Base-by-base conservation (phyloP, 2,797 vertebrate genomes). In the Premnoplex brunnescens region DNA sequence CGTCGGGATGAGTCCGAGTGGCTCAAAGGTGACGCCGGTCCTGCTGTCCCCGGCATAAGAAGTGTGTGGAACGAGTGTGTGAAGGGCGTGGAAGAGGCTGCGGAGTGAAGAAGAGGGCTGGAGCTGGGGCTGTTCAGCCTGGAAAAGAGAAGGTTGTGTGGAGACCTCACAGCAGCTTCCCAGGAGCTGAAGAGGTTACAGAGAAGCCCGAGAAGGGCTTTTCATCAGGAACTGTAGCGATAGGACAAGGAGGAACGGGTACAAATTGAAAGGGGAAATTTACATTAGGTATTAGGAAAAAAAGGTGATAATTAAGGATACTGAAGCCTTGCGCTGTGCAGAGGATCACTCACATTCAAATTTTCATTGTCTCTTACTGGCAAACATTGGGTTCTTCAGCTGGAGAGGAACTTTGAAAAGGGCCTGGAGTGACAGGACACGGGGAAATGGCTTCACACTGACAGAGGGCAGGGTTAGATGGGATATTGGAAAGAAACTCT, bases 291-390 rank as follows among this genome's bases (percentile, higher is more conserved):
- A 34, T 22, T 64, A 46, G 8, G 24, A 46, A 71, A 37, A 37
- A 51, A 24, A 48, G 7, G 21, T 22, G 37, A 54, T 37, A 56
- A 13, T 17, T 15, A 49, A 63, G 32, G 23, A 66, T 67, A 18
- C 18, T 9, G 12, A 82, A 69, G 51, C 23, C 24, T 37, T 2
- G 10, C 17, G 49, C 41, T 37, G 15, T 34, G 17, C 17, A 30
- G 27, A 52, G 27, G 51, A 28, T 52, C 51, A 3, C 16, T 36
- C 16, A 13, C 9, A 8, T 20, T 58, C 60, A 16, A 18, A 11
- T 49, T 17, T 19, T 13, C 11, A 36, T 5, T 4, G 0, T 18
- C 23, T 43, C 34, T 18, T 36, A 12, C 21, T 1, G 0, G 51
- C 26, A 64, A 51, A 19, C 10, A 30, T 52, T 28, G 34, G 14